Evolutionary conservation across 2,888 invertebrate genomes (phyloP).

Genomic region (Eurois occulta): DNA sequence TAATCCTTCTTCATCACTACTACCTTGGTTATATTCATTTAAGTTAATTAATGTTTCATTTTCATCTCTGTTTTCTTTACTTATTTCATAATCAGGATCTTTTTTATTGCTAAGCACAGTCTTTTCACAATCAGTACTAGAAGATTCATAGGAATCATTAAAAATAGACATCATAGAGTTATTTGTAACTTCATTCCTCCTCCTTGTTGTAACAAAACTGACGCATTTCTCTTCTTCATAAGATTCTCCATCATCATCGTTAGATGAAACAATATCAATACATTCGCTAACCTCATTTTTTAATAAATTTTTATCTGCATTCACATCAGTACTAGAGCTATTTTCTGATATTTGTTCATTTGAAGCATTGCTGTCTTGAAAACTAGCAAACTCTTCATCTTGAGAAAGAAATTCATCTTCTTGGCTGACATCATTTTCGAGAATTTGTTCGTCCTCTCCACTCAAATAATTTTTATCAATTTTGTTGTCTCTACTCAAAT

Average conservation of each 20-base stretch:
- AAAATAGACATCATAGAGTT: constrained; percentile 77
- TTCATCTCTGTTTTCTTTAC: constrained; percentile 24
- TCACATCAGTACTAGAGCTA: constrained; percentile 47
- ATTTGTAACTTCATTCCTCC: constrained; percentile 77
- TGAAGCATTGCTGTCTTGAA: constrained; percentile 48
- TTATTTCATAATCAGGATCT: constrained; percentile 8
- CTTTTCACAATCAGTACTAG: constrained; percentile 76
- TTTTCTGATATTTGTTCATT: constrained; percentile 48
- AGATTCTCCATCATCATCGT: constrained; percentile 58
- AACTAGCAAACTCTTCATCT: constrained; percentile 58
- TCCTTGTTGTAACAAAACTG: constrained; percentile 86
- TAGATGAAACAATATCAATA: constrained; percentile 54
- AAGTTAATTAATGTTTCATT: constrained; percentile 39
- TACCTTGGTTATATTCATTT: constrained; percentile 14
- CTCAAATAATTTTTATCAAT: neutral
- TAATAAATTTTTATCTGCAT: constrained; percentile 52
- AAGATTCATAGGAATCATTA: constrained; percentile 75
- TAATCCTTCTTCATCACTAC: constrained; percentile 32
- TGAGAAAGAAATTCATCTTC: constrained; percentile 35
- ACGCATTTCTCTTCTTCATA: constrained; percentile 72
- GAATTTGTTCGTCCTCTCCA: neutral
- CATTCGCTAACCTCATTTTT: constrained; percentile 62
- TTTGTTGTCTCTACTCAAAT: constrained; percentile 53
- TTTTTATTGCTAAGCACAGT: constrained; percentile 74
- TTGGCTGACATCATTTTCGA: constrained; percentile 4